phyloP scores from a whole-genome alignment of 2,113 vertebrate genomes.

The Procavia capensis region DNA sequence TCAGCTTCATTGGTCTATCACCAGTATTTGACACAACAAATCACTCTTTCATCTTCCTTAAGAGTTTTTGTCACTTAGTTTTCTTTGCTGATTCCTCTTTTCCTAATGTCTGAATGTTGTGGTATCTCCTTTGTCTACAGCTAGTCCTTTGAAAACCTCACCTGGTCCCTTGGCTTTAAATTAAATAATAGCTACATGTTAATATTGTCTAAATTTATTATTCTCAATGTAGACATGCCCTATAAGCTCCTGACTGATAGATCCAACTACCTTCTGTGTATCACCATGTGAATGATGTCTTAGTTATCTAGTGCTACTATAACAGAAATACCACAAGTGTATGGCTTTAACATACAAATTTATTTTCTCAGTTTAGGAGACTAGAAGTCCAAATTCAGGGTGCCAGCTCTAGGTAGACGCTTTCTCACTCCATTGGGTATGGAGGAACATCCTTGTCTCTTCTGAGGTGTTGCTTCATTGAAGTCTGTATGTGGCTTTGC shows the following conservation, averaged over 20 bases:
- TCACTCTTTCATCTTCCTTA: not conserved
- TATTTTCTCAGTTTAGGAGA: no score
- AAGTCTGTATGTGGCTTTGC: no score
- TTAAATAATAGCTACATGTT: not conserved
- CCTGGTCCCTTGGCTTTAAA: not conserved
- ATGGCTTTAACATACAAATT: no score
- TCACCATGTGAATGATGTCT: not conserved
- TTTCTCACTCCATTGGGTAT: no score
- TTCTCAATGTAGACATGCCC: not conserved
- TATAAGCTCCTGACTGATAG: not conserved
- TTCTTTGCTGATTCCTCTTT: not conserved
- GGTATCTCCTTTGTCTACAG: not conserved
- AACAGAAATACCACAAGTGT: no score
- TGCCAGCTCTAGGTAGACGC: no score
- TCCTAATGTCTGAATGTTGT: not conserved
- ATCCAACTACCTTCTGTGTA: not conserved
- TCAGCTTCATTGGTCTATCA: not conserved
- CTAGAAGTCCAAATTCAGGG: no score
- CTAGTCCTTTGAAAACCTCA: not conserved
- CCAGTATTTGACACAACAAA: no score
- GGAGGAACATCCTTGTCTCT: no score
- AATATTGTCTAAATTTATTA: not conserved
- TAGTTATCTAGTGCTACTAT: no score
- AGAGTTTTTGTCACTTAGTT: not conserved
- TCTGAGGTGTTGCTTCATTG: no score